phyloP scores from a whole-genome alignment of 2,888 invertebrate genomes.

The Netelia virgata region DNA sequence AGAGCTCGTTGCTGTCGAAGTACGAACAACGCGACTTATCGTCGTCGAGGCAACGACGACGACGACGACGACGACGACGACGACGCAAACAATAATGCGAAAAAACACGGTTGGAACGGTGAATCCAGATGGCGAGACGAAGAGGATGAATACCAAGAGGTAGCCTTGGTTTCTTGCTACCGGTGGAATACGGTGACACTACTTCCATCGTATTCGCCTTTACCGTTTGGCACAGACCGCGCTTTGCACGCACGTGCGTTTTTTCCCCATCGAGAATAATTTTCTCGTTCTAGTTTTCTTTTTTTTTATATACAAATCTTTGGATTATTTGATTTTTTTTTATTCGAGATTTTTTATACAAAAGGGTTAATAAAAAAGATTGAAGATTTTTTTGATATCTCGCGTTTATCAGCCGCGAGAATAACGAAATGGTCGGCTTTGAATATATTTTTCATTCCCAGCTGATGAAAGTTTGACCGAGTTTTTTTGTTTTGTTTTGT shows the following conservation, averaged over 20 bases:
- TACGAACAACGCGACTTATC: slow-evolving; percentile 4
- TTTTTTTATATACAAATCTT: neutral
- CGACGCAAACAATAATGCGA: slow-evolving; percentile 75
- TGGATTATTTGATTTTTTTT: too few relatives aligned
- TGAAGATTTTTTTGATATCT: too few relatives aligned
- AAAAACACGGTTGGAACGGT: slow-evolving; percentile 47
- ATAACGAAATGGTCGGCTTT: too few relatives aligned
- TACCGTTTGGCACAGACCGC: slow-evolving; percentile 91
- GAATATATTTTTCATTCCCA: neutral
- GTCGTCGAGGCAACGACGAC: slow-evolving; percentile 2
- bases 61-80: slow-evolving; percentile 68
- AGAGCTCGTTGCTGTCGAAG: slow-evolving; percentile 80
- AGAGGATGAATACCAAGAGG: slow-evolving; percentile 72
- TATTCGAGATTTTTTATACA: too few relatives aligned
- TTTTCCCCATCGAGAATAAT: neutral
- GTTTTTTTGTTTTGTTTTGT: slow-evolving; percentile 63
- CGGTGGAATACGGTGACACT: slow-evolving; percentile 87
- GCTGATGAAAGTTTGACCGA: too few relatives aligned
- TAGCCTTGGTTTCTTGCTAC: slow-evolving; percentile 77
- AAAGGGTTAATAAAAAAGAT: too few relatives aligned
- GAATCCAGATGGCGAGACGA: slow-evolving; percentile 35
- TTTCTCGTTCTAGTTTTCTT: neutral
- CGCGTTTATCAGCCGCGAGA: too few relatives aligned
- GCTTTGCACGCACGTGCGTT: slow-evolving; percentile 78
- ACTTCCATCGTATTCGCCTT: slow-evolving; percentile 86